Evolutionary conservation across 2,888 invertebrate genomes (phyloP), one percentile per base, ranked within the genome.

Genomic region (Ennomos quercinarius): DNA sequence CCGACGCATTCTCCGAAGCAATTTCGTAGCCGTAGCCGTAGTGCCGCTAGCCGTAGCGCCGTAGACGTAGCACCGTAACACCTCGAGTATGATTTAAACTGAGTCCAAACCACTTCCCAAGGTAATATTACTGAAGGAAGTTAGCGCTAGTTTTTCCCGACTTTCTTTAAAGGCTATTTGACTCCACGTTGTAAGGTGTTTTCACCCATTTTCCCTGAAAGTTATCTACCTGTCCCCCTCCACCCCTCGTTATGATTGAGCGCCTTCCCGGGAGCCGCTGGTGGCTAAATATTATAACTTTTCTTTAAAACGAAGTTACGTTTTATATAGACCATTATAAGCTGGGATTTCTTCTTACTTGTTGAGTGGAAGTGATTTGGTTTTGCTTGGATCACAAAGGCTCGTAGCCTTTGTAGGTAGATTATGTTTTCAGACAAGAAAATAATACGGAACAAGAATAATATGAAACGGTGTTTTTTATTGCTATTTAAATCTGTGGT

Each of bases 121-220:
- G 59, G 38, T 51, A 47, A 57, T 51, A 57, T 64, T 66, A 64
- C 66, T 59, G 68, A 46, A 57, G 60, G 44, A 68, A 72, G 72
- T 71, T 72, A 68, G 67, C 57, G 75, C 61, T 70, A 71, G 66
- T 71, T 72, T 71, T 70, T 66, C 61, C 61, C 44, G 57, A 61
- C 68, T 64, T 54, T 69, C 66, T 65, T 67, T 3, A 70, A 69
- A 70, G 71, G 72, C 72, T 70, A 74, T 76, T 73, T 70, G 72
- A 76, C 70, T 76, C 62, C 70, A 67, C 60, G 67, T 71, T 70
- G 72, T 75, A 68, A 73, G 71, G 73, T 73, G 74, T 71, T 78
- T 76, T 77, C 73, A 72, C 77, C 76, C 77, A 76, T 79, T 79
- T 77, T 74, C 70, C 66, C 61, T 63, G 65, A 67, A 73, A 74